Evolutionary conservation across 2,888 invertebrate genomes (phyloP), one percentile per base, ranked within the genome.

Genomic region (Diarsia dahlii): DNA sequence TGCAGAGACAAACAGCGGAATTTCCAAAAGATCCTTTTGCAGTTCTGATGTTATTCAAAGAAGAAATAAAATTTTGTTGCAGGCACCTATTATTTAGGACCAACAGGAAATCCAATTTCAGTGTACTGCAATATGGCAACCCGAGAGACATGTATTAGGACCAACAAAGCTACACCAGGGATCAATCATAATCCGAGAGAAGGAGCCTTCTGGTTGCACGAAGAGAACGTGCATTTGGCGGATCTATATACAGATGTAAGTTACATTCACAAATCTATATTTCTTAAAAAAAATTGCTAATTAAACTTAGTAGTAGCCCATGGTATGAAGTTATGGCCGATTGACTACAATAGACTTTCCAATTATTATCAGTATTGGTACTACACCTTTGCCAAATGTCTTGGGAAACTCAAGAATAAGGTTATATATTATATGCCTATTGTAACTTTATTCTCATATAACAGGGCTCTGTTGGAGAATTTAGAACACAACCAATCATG

Each of bases 81-180:
- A 76, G 76, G 62, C 9, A 54, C 0, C 1, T 63, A 71, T 54
- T 20, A 79, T 20, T 12, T 79, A n/a, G 76, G 76, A 62, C 71
- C 76, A 12, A 0, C 0, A 0, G n/a, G 4, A 13, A 62, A 39
- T 5, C 4, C 52, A 4, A 63, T 77, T 0, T 0, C 8, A 80
- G 80, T 77, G 8, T 77, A 4, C 15, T 76, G 76, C 71, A 71
- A 76, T 70, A 76, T 80, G 72, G 15, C 5, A 23, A 77, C 28
- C 3, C 28, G 18, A 13, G 76, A 76, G n/a, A 76, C 76, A 3
- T 76, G 76, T 79, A n/a, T 76, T 13, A 54, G 6, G 1, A 48
- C n/a, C 10, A 28, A 0, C 0, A n/a, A 48, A 5, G 15, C 0
- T 5, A 79, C 76, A 0, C 39, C 48, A 5, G 76, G 13, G 1